These are phyloP conservation scores for Pangasianodon hypophthalmus DNA, from an alignment of 2,113 vertebrate species.

Conservation along the genomic window DNA sequence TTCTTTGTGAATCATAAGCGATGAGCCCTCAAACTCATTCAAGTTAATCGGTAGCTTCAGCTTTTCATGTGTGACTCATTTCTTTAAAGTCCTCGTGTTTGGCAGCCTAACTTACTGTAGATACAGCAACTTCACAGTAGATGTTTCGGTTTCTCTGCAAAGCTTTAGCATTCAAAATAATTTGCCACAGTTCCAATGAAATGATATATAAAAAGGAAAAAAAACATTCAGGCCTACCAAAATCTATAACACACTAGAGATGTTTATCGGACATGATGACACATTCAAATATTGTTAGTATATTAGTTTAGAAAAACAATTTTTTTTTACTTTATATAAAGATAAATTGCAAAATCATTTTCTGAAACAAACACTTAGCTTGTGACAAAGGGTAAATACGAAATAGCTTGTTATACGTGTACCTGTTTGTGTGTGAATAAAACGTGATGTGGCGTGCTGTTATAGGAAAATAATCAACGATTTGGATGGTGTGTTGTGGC, in stretches of 20 bases:
- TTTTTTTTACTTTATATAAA: background rate
- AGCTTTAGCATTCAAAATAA: background rate
- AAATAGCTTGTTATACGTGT: no score
- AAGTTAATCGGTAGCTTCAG: constrained; percentile 18
- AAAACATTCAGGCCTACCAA: background rate
- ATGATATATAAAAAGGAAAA: background rate
- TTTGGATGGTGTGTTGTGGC: background rate
- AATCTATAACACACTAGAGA: background rate
- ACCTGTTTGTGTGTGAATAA: background rate
- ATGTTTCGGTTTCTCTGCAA: background rate
- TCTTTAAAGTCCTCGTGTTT: constrained; percentile 6
- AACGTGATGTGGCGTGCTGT: background rate
- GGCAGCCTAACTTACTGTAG: constrained; percentile 5
- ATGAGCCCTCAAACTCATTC: constrained; percentile 37
- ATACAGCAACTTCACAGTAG: background rate
- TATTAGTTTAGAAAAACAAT: background rate
- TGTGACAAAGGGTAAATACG: background rate
- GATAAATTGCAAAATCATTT: background rate
- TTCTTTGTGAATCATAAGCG: constrained; percentile 42
- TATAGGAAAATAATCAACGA: background rate
- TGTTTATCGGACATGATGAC: background rate
- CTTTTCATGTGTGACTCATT: constrained; percentile 46
- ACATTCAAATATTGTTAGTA: background rate
- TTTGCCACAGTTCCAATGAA: background rate
- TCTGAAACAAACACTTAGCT: background rate